These are phyloP conservation scores for Melanaphis sacchari DNA, from an alignment of 1,140 invertebrate species.

Conservation along the genomic window DNA sequence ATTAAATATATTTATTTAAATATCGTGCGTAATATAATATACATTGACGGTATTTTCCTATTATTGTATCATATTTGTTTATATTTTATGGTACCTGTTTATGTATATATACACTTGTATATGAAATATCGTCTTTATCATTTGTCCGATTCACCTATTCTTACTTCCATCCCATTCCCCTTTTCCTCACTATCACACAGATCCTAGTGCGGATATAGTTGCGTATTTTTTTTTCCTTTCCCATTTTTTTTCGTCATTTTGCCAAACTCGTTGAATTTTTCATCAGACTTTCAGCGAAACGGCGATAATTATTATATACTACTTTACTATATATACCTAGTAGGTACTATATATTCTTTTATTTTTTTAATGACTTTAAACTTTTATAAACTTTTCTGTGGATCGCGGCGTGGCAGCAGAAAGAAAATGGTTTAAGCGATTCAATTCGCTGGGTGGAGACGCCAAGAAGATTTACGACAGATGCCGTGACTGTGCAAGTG, in stretches of 20 bases:
- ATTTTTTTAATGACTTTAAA: conserved; percentile 11
- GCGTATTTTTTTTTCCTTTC: neutral
- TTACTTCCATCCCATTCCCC: neutral
- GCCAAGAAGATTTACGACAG: conserved; percentile 19
- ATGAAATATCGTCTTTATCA: neutral
- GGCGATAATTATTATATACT: conserved; percentile 2
- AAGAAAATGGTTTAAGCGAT: neutral
- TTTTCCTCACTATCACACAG: neutral
- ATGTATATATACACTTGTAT: neutral
- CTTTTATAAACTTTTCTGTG: conserved; percentile 8
- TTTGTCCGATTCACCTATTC: neutral
- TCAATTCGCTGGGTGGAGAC: neutral
- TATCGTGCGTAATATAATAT: neutral
- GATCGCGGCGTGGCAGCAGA: neutral
- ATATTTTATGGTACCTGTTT: neutral
- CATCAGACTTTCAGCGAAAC: neutral
- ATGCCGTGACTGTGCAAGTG: neutral
- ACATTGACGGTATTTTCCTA: neutral
- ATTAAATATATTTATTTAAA: neutral
- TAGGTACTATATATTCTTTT: neutral
- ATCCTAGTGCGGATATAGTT: neutral
- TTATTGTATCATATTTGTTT: neutral
- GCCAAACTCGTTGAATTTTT: neutral
- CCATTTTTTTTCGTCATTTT: neutral
- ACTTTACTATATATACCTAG: neutral